These are phyloP conservation scores for Anolis carolinensis DNA, from an alignment of 2,113 vertebrate genomes.

Conservation along the genomic window DNA sequence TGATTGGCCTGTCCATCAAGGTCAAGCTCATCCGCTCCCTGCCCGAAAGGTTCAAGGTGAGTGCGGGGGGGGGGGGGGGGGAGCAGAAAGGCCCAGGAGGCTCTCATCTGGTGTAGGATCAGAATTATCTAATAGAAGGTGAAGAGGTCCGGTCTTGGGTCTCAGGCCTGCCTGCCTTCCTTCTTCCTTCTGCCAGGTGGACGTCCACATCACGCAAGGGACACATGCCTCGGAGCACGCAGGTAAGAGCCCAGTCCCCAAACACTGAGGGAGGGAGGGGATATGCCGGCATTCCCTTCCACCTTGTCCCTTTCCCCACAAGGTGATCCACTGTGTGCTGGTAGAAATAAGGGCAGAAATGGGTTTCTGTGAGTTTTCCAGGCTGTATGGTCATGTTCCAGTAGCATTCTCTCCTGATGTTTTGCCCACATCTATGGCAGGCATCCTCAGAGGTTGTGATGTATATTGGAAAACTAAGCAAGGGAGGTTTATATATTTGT, in stretches of 20 bases:
- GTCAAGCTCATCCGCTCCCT: constrained; percentile 2
- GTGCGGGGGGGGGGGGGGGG: background rate
- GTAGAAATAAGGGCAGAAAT: background rate
- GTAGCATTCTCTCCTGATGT: no score
- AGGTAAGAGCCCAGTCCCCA: background rate
- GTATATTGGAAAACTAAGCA: no score
- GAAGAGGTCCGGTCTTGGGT: no score
- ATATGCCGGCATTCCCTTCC: background rate
- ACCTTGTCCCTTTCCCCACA: background rate
- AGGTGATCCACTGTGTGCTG: background rate
- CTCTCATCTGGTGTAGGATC: no score
- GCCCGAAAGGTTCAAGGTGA: constrained; percentile 3
- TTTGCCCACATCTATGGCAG: no score
- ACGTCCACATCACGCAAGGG: background rate
- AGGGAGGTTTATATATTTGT: no score
- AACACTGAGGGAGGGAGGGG: background rate
- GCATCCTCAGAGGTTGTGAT: no score
- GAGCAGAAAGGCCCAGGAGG: background rate
- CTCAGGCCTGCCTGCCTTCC: background rate
- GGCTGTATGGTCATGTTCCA: no score
- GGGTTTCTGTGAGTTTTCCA: no score
- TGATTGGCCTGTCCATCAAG: constrained; percentile 7
- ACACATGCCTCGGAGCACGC: background rate
- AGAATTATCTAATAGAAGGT: no score
- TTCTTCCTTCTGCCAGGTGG: background rate